Conservation (phyloP, 2,113 vertebrate genomes). For the Struthidea cinerea region DNA sequence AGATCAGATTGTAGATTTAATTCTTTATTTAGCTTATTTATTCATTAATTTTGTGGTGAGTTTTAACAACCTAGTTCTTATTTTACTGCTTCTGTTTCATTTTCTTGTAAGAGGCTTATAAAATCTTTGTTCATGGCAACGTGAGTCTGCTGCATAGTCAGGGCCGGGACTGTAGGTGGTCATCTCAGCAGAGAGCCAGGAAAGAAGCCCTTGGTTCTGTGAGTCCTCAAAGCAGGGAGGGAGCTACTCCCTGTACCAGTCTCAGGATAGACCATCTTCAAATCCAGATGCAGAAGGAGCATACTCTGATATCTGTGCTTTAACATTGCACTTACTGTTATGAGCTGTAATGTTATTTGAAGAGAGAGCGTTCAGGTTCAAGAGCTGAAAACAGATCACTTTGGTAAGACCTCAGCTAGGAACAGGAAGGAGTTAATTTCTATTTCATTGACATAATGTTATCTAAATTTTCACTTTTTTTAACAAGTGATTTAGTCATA, state of each 20-base stretch:
- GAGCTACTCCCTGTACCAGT: not conserved
- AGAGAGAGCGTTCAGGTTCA: not conserved
- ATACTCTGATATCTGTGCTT: not conserved
- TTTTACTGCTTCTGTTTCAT: not conserved
- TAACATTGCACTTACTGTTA: not conserved
- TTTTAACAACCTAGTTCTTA: not conserved
- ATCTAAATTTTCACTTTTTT: not conserved
- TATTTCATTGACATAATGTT: not conserved
- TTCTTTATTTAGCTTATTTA: not conserved
- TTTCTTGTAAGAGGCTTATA: not conserved
- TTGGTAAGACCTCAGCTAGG: not conserved
- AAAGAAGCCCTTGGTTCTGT: not conserved
- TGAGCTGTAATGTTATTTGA: not conserved
- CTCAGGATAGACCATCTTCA: not conserved
- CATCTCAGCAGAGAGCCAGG: not conserved
- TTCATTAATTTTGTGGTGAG: not conserved
- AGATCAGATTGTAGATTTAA: not conserved
- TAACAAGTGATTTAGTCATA: not conserved
- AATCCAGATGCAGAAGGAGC: not conserved
- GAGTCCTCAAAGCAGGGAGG: not conserved
- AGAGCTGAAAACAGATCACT: not conserved
- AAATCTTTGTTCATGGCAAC: not conserved
- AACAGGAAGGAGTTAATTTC: not conserved
- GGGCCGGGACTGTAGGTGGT: not conserved
- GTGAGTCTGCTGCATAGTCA: rapidly evolving